Evolutionary conservation across 2,888 invertebrate species (phyloP).

Genomic region (Globia sparganii): DNA sequence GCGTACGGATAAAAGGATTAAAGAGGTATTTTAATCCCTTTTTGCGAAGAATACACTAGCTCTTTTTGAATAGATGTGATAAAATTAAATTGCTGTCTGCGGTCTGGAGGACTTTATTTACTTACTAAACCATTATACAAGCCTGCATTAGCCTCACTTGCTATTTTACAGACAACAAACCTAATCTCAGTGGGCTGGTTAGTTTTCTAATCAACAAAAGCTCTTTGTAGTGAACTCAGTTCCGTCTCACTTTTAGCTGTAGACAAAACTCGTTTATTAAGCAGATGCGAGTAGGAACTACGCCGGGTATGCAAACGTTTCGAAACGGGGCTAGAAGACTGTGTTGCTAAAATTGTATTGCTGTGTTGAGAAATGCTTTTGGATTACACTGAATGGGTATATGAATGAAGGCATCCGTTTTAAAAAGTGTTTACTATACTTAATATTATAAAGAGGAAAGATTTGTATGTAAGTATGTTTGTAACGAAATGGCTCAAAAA

Average conservation of each 20-base stretch:
- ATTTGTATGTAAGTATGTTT: too few species aligned
- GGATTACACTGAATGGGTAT: not conserved
- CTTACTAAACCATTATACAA: conserved; percentile 1
- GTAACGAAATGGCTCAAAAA: too few species aligned
- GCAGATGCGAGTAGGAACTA: conserved; percentile 39
- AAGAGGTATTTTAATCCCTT: too few species aligned
- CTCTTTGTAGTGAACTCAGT: conserved; percentile 46
- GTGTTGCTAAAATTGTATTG: conserved; percentile 11
- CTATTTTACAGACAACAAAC: conserved; percentile 30
- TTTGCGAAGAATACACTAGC: too few species aligned
- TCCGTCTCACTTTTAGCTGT: conserved; percentile 36
- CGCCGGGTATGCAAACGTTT: conserved; percentile 12
- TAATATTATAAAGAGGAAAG: too few species aligned
- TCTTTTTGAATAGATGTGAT: too few species aligned
- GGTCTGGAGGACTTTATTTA: too few species aligned
- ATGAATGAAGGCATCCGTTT: not conserved
- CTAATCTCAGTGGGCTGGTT: conserved; percentile 48
- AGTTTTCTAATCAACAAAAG: conserved; percentile 59
- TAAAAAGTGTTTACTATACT: too few species aligned
- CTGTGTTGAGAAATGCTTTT: not conserved
- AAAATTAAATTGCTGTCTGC: too few species aligned
- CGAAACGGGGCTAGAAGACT: conserved; percentile 11
- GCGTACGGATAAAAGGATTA: too few species aligned
- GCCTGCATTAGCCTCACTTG: conserved; percentile 28
- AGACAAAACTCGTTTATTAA: conserved; percentile 38